Conservation (phyloP, 2,113 vertebrate species). For the Mesocricetus auratus region DNA sequence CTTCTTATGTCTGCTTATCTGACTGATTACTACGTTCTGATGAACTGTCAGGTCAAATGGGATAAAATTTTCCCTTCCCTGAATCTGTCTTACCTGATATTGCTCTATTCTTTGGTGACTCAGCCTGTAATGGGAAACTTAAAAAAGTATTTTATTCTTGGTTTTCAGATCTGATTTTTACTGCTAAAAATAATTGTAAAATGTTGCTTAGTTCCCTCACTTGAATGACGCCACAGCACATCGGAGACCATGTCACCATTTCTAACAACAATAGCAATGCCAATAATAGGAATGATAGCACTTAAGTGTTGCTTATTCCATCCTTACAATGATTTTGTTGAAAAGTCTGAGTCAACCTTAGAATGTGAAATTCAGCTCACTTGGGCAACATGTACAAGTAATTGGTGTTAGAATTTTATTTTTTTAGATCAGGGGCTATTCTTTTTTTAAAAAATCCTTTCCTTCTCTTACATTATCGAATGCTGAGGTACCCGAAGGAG, state of each 20-base stretch:
- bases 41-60: constrained; percentile 39
- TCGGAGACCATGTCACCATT: constrained; percentile 20
- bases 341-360: constrained; percentile 42
- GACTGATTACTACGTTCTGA: constrained; percentile 55
- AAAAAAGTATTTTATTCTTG: constrained; percentile 28
- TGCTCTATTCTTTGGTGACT: constrained; percentile 51
- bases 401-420: constrained; percentile 32
- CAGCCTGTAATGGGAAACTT: not conserved
- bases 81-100: constrained; percentile 46
- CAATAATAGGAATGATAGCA: not conserved
- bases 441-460: not conserved
- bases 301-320: constrained; percentile 38
- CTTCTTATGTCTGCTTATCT: not conserved
- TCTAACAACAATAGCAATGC: constrained; percentile 5
- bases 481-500: not conserved
- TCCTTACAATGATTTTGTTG: constrained; percentile 37
- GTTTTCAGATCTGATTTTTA: constrained; percentile 42
- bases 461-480: constrained; percentile 33
- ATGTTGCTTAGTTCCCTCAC: constrained; percentile 45
- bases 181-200: constrained; percentile 51
- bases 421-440: constrained; percentile 44
- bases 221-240: not conserved
- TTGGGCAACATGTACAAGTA: constrained; percentile 39
- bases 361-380: not conserved
- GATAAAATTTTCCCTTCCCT: constrained; percentile 58